Percentiles rank a stretch among this genome's conserved stretches.
Evolutionary conservation across 2,113 vertebrate species (phyloP).

Genomic region (Hemiprocne comata): DNA sequence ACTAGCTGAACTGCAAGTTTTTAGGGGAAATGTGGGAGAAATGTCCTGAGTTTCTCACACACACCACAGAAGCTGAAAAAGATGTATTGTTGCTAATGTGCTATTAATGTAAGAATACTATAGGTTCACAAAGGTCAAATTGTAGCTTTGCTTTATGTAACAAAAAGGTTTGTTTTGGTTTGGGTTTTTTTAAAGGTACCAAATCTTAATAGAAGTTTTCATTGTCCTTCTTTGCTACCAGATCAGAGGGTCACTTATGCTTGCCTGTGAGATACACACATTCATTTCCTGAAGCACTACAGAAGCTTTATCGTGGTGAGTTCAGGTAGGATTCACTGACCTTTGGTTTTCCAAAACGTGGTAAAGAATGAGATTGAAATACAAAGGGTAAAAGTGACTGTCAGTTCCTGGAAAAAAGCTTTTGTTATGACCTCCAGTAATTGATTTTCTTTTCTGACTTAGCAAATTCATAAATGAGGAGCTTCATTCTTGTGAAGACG

Average conservation of each 20-base stretch:
- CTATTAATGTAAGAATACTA: not conserved
- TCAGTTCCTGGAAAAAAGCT: not conserved
- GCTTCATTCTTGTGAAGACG: not conserved
- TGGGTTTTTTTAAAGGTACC: not conserved
- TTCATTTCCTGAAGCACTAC: constrained; percentile 92
- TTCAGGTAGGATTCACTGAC: constrained; percentile 89
- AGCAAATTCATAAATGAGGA: not conserved
- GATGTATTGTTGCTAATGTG: not conserved
- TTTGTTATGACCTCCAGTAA: not conserved
- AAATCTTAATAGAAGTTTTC: not conserved
- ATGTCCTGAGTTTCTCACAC: not conserved
- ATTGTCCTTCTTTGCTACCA: constrained; percentile 30
- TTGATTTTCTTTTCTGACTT: not conserved
- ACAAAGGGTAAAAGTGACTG: not conserved
- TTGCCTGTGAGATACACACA: constrained; percentile 91
- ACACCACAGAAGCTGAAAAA: not conserved
- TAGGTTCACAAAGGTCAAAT: not conserved
- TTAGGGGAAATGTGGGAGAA: not conserved
- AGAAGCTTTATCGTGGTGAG: constrained; percentile 90
- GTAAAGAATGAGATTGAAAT: not conserved
- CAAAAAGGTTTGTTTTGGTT: not conserved
- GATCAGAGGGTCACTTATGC: constrained; percentile 95
- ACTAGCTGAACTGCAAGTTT: not conserved
- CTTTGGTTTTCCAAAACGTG: not conserved
- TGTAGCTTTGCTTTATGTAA: not conserved